These are phyloP conservation scores for Lepidochrysops patricia DNA, from an alignment of 2,888 invertebrate species.

Conservation along the genomic window DNA sequence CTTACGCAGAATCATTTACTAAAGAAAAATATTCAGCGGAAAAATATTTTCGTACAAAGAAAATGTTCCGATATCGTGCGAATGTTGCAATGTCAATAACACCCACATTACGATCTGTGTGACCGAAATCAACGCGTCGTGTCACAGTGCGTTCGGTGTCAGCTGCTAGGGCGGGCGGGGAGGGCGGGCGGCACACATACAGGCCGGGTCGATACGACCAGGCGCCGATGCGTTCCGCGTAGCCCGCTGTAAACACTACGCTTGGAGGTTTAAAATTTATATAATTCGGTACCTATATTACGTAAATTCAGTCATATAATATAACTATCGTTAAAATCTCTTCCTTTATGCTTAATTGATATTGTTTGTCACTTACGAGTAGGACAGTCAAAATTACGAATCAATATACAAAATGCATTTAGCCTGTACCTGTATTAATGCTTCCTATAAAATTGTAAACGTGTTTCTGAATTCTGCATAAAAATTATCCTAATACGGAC, in stretches of 20 bases:
- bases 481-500: too few species aligned
- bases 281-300: neutral
- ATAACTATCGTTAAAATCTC: too few species aligned
- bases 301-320: neutral
- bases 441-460: neutral
- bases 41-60: neutral
- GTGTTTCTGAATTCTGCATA: neutral
- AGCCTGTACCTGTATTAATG: neutral
- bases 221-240: slow-evolving; percentile 55
- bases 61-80: neutral
- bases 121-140: slow-evolving; percentile 16
- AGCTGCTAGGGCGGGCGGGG: slow-evolving; percentile 22
- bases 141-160: slow-evolving; percentile 23
- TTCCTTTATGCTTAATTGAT: neutral
- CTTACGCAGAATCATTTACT: neutral
- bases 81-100: slow-evolving; percentile 20
- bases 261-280: slow-evolving; percentile 15
- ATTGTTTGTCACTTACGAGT: too few species aligned
- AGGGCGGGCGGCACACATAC: slow-evolving; percentile 50
- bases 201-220: slow-evolving; percentile 62
- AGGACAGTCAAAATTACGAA: neutral
- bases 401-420: neutral
- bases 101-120: slow-evolving; percentile 16
- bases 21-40: neutral
- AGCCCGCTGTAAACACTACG: slow-evolving; percentile 19